These are phyloP conservation scores for Myotis findleyi DNA, from an alignment of 2,797 vertebrate species.

Conservation along the genomic window DNA sequence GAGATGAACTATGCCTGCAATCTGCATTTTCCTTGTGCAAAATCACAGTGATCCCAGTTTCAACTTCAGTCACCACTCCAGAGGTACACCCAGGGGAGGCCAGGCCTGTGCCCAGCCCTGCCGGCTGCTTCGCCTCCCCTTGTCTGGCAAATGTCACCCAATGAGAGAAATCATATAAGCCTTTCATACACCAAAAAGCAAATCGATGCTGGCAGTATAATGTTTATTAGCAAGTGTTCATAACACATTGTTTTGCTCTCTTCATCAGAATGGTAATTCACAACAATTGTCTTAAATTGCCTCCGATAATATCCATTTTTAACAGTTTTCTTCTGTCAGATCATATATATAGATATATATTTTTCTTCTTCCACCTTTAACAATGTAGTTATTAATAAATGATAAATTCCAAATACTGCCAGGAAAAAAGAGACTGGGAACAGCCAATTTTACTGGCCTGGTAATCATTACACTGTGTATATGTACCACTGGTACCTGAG, in stretches of 20 bases:
- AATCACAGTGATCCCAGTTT: constrained; percentile 88
- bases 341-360: constrained; percentile 51
- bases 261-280: constrained; percentile 66
- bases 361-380: constrained; percentile 73
- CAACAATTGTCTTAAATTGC: constrained; percentile 69
- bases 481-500: constrained; percentile 84
- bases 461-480: constrained; percentile 62
- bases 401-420: constrained; percentile 79
- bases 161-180: constrained; percentile 71
- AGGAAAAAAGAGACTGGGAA: constrained; percentile 71
- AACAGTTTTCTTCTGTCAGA: constrained; percentile 69
- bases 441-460: constrained; percentile 74
- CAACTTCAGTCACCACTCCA: constrained; percentile 68
- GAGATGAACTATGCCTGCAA: constrained; percentile 72
- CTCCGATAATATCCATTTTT: constrained; percentile 52
- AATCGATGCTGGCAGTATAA: constrained; percentile 76
- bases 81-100: constrained; percentile 50
- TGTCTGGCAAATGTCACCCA: constrained; percentile 73
- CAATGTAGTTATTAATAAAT: constrained; percentile 68
- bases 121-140: not conserved
- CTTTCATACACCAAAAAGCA: constrained; percentile 66
- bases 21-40: constrained; percentile 82
- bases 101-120: not conserved
- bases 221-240: constrained; percentile 77
- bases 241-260: constrained; percentile 61